Base-by-base conservation (phyloP, 2,888 invertebrate genomes). In the Drosophila differens region DNA sequence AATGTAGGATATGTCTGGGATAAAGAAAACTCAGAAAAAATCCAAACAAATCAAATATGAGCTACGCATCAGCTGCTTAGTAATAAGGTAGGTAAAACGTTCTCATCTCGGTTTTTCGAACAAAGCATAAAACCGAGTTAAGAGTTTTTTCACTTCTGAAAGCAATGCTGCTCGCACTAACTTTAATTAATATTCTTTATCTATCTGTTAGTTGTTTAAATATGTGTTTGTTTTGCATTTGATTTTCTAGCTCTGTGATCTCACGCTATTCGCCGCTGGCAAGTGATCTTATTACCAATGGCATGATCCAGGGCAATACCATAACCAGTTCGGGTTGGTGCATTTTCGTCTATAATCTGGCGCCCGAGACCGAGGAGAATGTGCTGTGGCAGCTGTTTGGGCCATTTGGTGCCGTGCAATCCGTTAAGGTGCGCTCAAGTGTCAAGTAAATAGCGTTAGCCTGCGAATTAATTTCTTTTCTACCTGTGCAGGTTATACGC, bases 321-420 rank as follows among this genome's bases (percentile, higher is more conserved):
- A 96, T 97, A 93, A 96, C 97, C 89, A 97, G 97, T 89, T 97
- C 97, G 53, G 98, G 98, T 68, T 94, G 93, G 93, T 93, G 93
- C 84, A 97, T 99, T 94, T 99, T 98, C 94, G 98, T 99, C 71
- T 98, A 98, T 95, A 99, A 99, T 94, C 95, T 99, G 91, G 98
- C 98, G 2, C 98, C 98, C 10, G 99, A 99, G 94, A 98, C 98
- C 6, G 98, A 99, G 94, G 99, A 99, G 94, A 97, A 97, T 94
- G 97, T 98, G 68, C 95, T 99, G 82, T 99, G 98, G 98, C 98
- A 98, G 94, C 95, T 99, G 87, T 99, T 99, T 94, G 99, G 99
- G 72, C 99, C 99, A 30, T 99, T 99, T 92, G 99, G 99, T 89
- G 98, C 99, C 85, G 99, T 99, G 92, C 98, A 99, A 94, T 97